A percentile compares a stretch with the other conserved stretches of the same genome.
phyloP scores from a whole-genome alignment of 2,888 invertebrate genomes.

The Mimumesa dahlbomi region DNA sequence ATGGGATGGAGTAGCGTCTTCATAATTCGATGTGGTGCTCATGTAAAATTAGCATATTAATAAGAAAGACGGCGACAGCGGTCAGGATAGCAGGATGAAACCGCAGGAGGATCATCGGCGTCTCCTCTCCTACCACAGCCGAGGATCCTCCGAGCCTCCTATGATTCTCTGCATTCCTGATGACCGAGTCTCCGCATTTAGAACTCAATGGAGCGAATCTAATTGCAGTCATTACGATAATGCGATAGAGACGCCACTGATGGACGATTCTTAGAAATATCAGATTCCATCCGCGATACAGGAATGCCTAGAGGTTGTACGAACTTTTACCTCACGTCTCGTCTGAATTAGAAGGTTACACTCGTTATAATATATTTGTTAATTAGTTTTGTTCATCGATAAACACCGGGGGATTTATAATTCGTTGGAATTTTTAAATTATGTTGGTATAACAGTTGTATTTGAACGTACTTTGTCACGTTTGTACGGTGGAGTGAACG shows the following conservation, averaged over 20 bases:
- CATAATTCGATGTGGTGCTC: slow-evolving; percentile 57
- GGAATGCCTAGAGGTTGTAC: neutral
- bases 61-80: slow-evolving; percentile 79
- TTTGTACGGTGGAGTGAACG: too few relatives aligned
- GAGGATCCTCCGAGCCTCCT: slow-evolving; percentile 74
- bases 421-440: too few relatives aligned
- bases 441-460: too few relatives aligned
- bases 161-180: slow-evolving; percentile 73
- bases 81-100: slow-evolving; percentile 79
- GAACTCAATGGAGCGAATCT: slow-evolving; percentile 79
- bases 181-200: slow-evolving; percentile 79
- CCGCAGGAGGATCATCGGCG: slow-evolving; percentile 65
- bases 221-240: slow-evolving; percentile 70
- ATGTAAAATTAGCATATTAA: slow-evolving; percentile 79
- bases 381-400: too few relatives aligned
- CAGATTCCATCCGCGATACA: neutral
- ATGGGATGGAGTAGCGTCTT: slow-evolving; percentile 12
- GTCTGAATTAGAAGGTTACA: too few relatives aligned
- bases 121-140: slow-evolving; percentile 48
- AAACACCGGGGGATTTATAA: too few relatives aligned
- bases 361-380: too few relatives aligned
- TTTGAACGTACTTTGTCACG: too few relatives aligned
- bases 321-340: too few relatives aligned
- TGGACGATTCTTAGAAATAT: neutral
- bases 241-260: neutral